Evolutionary conservation across 2,888 invertebrate species (phyloP), one percentile per base, ranked within the genome.

Genomic region (Cyrtodaria siliqua): DNA sequence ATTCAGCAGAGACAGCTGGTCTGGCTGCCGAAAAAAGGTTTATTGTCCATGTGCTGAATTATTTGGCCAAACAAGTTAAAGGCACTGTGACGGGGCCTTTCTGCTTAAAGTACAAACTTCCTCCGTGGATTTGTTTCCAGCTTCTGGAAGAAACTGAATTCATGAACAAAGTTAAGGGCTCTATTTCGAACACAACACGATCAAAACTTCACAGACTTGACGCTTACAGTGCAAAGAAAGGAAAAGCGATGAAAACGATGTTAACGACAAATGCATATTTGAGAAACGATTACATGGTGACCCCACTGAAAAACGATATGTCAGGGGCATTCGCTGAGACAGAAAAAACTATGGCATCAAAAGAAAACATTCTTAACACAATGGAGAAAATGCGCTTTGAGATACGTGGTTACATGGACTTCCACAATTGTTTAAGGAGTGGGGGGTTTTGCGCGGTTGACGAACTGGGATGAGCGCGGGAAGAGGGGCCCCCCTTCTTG

Each of bases 331-430:
- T 72, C 4, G 26, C 2, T 27, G 61, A 66, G 6, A 29, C 47
- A 2, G 72, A 72, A 38, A 44, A 55, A n/a, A 24, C 53, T 6
- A 53, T 64, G 60, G 38, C 14, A 9, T 26, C 33, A 26, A 55
- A 59, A 14, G 18, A 33, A 33, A 23, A 55, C 6, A 47, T 61
- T 23, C 55, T 60, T 8, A 18, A 29, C 3, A n/a, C 61, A 2
- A 61, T 66, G 60, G 61, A 47, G 20, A 72, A 66, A 42, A 72
- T 72, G 72, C 55, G 60, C 1, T 66, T 66, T 38, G 72, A 72
- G 26, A 61, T 72, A 2, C 40, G 57, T 8, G 72, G n/a, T n/a
- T n/a, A n/a, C n/a, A n/a, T n/a, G n/a, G n/a, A n/a, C n/a, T n/a
- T n/a, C n/a, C n/a, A n/a, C n/a, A n/a, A n/a, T n/a, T n/a, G n/a